These are phyloP conservation scores for Helleia helle DNA, from an alignment of 2,888 invertebrate genomes.

Conservation along the genomic window DNA sequence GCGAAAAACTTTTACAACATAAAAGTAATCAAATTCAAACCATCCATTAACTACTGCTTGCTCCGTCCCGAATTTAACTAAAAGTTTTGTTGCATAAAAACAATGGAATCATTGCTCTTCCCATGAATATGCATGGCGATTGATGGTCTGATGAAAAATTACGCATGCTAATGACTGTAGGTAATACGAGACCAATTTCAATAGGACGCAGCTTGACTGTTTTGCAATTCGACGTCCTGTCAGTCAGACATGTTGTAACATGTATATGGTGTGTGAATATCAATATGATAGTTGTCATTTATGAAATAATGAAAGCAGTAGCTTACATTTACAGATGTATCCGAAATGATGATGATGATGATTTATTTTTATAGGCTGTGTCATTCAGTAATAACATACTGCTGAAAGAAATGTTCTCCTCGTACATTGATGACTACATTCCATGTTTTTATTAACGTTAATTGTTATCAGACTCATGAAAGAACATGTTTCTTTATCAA, in stretches of 20 bases:
- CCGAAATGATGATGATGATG: too few species aligned
- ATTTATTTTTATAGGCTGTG: too few species aligned
- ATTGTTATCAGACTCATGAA: too few species aligned
- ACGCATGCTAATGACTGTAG: conserved; percentile 33
- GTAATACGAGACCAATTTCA: conserved; percentile 29
- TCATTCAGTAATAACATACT: too few species aligned
- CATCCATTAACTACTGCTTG: background rate
- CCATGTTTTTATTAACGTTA: too few species aligned
- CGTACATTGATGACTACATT: too few species aligned
- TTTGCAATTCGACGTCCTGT: conserved; percentile 10
- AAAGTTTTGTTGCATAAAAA: conserved; percentile 17
- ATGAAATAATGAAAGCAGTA: too few species aligned
- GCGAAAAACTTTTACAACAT: too few species aligned
- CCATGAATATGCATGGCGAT: conserved; percentile 41
- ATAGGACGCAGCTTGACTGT: conserved; percentile 26
- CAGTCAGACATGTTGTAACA: background rate
- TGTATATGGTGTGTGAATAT: conserved; percentile 5
- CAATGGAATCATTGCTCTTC: conserved; percentile 27
- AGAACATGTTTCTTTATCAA: too few species aligned
- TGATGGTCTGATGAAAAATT: conserved; percentile 34
- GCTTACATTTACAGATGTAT: too few species aligned
- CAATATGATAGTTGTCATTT: background rate
- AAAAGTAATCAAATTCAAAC: background rate
- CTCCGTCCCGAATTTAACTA: background rate
- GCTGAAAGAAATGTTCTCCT: too few species aligned